Evolutionary conservation across 2,113 vertebrate genomes (phyloP).

Genomic region (Montifringilla adamsi): DNA sequence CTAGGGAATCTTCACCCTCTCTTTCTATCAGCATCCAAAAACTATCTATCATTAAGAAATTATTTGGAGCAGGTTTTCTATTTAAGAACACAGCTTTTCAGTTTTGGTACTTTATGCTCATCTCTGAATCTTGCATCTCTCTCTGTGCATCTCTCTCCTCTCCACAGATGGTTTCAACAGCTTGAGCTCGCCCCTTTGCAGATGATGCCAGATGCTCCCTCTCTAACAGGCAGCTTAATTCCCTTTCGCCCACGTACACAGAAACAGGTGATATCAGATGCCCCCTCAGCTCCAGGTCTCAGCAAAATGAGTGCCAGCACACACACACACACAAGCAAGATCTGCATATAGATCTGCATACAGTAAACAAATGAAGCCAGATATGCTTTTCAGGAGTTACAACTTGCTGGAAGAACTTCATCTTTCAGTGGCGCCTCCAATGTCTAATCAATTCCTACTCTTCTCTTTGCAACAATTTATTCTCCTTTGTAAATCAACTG

Average conservation of each 20-base stretch:
- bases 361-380: not conserved
- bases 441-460: not conserved
- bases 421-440: not conserved
- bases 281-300: not conserved
- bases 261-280: not conserved
- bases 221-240: not conserved
- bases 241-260: not conserved
- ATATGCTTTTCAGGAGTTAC: not conserved
- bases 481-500: not conserved
- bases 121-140: not conserved
- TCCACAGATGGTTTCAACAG: constrained; percentile 40
- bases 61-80: not conserved
- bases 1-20: not conserved
- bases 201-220: constrained; percentile 33
- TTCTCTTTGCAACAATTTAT: not conserved
- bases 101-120: not conserved
- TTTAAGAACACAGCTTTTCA: not conserved
- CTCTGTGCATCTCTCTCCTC: not conserved
- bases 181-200: constrained; percentile 23
- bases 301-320: not conserved
- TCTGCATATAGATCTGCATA: not conserved
- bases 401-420: not conserved
- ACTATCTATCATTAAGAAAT: not conserved
- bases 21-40: not conserved
- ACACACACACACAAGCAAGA: not conserved